These are phyloP conservation scores for Hybognathus amarus DNA, from an alignment of 2,797 vertebrate species.

Conservation along the genomic window DNA sequence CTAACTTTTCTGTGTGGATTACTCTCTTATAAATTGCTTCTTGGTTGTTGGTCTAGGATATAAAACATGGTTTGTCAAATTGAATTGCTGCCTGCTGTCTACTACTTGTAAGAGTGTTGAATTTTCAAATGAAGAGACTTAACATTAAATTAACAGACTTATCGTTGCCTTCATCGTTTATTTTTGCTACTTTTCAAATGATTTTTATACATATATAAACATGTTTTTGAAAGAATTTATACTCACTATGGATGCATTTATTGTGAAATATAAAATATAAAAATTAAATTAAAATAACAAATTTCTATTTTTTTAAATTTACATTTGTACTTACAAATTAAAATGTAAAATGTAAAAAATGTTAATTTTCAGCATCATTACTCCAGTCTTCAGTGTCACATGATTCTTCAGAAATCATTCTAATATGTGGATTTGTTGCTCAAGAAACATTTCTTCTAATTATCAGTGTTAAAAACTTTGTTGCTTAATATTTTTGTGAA, in stretches of 20 bases:
- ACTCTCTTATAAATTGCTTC: neutral
- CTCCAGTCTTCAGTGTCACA: neutral
- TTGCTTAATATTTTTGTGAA: neutral
- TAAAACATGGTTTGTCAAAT: neutral
- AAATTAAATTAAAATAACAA: neutral
- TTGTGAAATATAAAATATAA: neutral
- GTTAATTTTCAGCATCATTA: neutral
- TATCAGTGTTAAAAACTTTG: neutral
- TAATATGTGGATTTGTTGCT: neutral
- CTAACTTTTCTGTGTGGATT: neutral
- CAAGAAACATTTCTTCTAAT: neutral
- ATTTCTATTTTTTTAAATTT: neutral
- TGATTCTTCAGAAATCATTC: neutral
- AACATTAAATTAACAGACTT: neutral
- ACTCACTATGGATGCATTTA: neutral
- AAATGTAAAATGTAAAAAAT: too few relatives aligned
- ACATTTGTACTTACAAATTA: too few relatives aligned
- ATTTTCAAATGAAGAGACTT: neutral
- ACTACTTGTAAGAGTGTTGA: neutral
- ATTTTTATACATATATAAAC: neutral
- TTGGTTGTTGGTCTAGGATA: neutral
- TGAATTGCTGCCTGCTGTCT: neutral
- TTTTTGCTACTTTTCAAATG: neutral
- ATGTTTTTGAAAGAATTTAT: neutral
- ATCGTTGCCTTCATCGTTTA: neutral